Conservation (phyloP, 2,888 invertebrate species). For the Drosophila dives region DNA sequence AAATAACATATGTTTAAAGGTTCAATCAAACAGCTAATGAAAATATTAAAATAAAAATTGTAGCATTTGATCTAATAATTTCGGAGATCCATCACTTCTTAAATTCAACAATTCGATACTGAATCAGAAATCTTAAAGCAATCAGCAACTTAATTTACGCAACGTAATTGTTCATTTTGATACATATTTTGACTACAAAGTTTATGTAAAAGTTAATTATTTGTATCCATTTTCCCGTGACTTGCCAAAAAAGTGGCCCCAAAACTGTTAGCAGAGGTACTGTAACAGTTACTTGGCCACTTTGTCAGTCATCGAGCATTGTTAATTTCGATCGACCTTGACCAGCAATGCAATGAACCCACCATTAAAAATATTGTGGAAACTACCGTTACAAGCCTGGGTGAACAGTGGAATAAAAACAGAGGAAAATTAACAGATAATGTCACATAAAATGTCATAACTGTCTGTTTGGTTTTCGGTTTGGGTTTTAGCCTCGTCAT, state of each 20-base stretch:
- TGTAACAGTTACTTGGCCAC: constrained; percentile 38
- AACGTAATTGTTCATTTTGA: not conserved
- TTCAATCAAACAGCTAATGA: not conserved
- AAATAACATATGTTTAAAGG: not conserved
- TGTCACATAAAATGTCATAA: constrained; percentile 76
- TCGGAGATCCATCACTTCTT: not conserved
- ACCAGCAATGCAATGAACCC: constrained; percentile 76
- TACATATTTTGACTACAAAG: not conserved
- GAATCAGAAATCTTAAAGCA: not conserved
- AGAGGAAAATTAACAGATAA: constrained; percentile 6
- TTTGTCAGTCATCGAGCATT: constrained; percentile 47
- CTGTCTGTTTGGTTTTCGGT: constrained; percentile 52
- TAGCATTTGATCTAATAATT: not conserved
- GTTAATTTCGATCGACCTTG: constrained; percentile 64
- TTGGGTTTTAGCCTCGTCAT: constrained; percentile 20
- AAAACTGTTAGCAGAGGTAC: constrained; percentile 1
- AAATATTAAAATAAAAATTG: not conserved
- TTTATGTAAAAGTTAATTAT: constrained; percentile 11
- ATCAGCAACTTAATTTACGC: not conserved
- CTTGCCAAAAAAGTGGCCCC: not conserved
- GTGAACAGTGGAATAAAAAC: constrained; percentile 5
- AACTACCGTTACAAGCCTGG: constrained; percentile 46
- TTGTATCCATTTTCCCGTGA: constrained; percentile 6
- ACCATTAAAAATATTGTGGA: constrained; percentile 25
- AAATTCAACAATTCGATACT: not conserved